Evolutionary conservation across 2,888 invertebrate genomes (phyloP), one percentile per base, ranked within the genome.

Genomic region (Hydrotaea diabolus): DNA sequence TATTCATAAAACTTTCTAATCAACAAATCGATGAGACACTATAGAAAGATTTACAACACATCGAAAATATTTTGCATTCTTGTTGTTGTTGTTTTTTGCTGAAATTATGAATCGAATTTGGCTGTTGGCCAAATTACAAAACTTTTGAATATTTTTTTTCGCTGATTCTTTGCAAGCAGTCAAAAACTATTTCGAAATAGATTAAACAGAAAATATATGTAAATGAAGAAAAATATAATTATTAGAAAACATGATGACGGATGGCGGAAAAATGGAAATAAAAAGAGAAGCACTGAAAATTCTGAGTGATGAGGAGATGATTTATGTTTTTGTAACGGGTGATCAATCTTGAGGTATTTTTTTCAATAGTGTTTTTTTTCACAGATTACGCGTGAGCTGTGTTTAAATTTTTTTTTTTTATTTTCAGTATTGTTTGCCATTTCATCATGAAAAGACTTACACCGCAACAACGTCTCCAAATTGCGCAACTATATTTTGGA

Each of bases 101-200:
- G 76, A 66, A 78, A 73, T 73, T 79, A 81, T 81, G 73, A 76
- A 76, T 66, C n/a, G 72, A 64, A 82, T 79, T 85, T 85, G 85
- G 85, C 85, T 36, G 43, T n/a, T 9, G 3, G 79, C 85, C 85
- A 85, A 83, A 79, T 66, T 69, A 77, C 66, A 55, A 66, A 66
- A 66, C 64, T 57, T 75, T 59, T 36, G 36, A 49, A 46, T 7
- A 62, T 62, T 64, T 7, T 13, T 73, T 49, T 15, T 43, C 39
- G 73, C 17, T 72, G 43, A 5, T 69, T 78, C 69, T 7, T 69
- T 43, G 72, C 59, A 26, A 73, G 76, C n/a, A 66, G 59, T 66
- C 15, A 21, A 19, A 57, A 46, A 64, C 19, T 62, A 26, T 72
- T 77, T 71, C 55, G 53, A 64, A 74, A 62, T 82, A 79, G 74